Evolutionary conservation across 2,113 vertebrate species (phyloP), one percentile per base, ranked within the genome.

Genomic region (Phylloscopus trochiloides): DNA sequence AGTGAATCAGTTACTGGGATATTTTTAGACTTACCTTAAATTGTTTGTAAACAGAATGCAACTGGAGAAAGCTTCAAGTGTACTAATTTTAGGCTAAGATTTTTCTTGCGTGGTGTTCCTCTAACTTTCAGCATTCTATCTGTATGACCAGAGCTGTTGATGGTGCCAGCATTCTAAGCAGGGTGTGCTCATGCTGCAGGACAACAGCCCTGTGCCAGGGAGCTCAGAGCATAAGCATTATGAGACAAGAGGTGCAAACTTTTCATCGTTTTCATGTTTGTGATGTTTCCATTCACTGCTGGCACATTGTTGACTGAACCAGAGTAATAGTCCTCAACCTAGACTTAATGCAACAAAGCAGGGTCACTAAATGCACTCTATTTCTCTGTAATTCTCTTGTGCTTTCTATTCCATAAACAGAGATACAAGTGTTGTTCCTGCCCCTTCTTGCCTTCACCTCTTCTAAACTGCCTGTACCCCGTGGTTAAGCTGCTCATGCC

Each of bases 171-270:
- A 5, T 74, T 74, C 65, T 67, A 36, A 63, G 17, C 13, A 62
- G 40, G 16, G 2, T 28, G 9, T 43, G 28, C 8, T 78, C n/a
- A 42, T 1, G 3, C 15, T 43, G 54, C 24, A 85, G 36, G 24
- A 29, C 5, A 24, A 3, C 20, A 73, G 9, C 7, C 5, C 26
- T 29, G 22, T 29, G 18, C 17, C 13, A 12, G 31, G 12, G 10
- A 63, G 2, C 12, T 54, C 1, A 0, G 17, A 21, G 9, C 1
- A 0, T 28, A 40, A 82, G 17, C 2, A 1, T 6, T 8, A n/a
- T 32, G 40, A 79, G 62, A 70, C 6, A 36, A 36, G 20, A 61
- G 2, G 4, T 68, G 5, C 11, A 54, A 68, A 19, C 12, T 2
- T 1, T 47, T 63, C 4, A 9, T 16, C 1, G 0, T 42, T 85